Base-by-base conservation (phyloP, 2,888 invertebrate species). In the Euzophera pinguis region DNA sequence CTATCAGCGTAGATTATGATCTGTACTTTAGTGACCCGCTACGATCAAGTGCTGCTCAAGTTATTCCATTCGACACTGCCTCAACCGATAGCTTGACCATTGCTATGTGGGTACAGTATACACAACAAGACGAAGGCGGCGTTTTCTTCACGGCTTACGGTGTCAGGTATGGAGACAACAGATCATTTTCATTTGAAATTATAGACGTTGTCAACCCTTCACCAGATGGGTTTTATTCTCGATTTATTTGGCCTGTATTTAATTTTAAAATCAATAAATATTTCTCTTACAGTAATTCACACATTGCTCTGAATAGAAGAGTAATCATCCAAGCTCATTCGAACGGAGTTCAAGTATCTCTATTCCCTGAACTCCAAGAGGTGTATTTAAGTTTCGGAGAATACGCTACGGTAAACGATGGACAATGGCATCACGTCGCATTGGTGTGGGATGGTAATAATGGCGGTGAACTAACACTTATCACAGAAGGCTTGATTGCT, bases 1-100 rank as follows among this genome's bases (percentile, higher is more conserved):
- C 97, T n/a, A 96, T 99, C 65, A 98, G 98, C 85, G 97, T 98
- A n/a, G 98, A 99, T 83, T 99, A 99, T 80, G 99, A 99, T 77
- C 90, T 99, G 8, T 97, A 97, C 92, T 98, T 99, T 84, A 96
- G 97, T 70, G 98, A 98, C 76, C 94, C 96, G 43, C 91, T 95
- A 10, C 94, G 97, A 10, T 97, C 98, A 56, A 97, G 96, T 65
- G 99, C 98, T 3, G 95, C 97, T 17, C 95, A 98, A 84, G 94
- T 97, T 10, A 96, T 98, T 70, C 98, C 98, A 51, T 98, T 99
- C 87, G 94, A 94, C 64, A 95, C 95, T 10, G 93, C 93, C 3
- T 92, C 93, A 12, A 93, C 94, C 53, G 93, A 93, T 61, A 95
- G 96, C 69, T 81, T 99, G 29, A 97, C 98, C 0, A 92, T 99